These are phyloP conservation scores for Liparis tanakae DNA, from an alignment of 2,797 vertebrate genomes.

Conservation along the genomic window DNA sequence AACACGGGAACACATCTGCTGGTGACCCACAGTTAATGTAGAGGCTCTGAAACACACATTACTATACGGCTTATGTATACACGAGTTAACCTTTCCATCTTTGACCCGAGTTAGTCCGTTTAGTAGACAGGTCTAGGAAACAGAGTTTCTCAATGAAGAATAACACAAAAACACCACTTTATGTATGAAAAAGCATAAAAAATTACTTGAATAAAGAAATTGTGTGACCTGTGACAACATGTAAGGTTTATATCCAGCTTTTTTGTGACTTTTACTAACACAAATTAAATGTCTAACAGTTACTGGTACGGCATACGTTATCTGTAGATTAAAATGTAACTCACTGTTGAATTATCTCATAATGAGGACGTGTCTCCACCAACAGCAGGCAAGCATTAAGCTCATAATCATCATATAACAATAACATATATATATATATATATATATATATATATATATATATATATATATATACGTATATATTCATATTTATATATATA, in stretches of 20 bases:
- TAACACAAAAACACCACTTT: not conserved
- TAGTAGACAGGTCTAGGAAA: not conserved
- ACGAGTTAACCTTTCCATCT: conserved; percentile 1
- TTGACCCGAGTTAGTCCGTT: not conserved
- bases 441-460: no score
- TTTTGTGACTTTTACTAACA: conserved; percentile 7
- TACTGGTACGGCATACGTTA: not conserved
- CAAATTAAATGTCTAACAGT: conserved; percentile 5
- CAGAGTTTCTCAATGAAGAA: not conserved
- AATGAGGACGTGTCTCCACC: conserved; percentile 3
- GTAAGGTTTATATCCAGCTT: not conserved
- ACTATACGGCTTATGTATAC: not conserved
- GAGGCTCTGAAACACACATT: not conserved
- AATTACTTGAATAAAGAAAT: not conserved
- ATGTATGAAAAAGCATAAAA: not conserved
- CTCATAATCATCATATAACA: not conserved
- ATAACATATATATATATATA: not conserved
- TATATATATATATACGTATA: not conserved
- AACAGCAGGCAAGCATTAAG: conserved; percentile 21
- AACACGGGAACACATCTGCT: not conserved
- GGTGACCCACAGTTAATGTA: not conserved
- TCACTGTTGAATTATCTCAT: not conserved
- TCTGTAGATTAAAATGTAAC: not conserved
- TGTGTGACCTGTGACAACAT: not conserved
- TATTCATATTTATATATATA: no score